Evolutionary conservation across 2,797 vertebrate genomes (phyloP).

Genomic region (Sebastes alutus): DNA sequence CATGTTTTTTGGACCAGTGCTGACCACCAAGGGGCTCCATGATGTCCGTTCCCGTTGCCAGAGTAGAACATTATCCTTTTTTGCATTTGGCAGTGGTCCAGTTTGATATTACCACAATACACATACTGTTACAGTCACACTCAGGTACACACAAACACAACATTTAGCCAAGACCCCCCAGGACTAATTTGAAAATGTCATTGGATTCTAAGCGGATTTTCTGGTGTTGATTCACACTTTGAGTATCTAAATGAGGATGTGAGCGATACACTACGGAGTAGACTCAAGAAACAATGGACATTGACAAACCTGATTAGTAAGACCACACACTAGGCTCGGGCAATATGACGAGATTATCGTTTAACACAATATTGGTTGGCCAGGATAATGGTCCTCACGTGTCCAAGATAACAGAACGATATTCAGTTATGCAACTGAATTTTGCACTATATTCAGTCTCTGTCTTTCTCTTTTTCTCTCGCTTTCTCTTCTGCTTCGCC

Average conservation of each 20-base stretch:
- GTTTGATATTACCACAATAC: slow-evolving; percentile 23
- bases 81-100: slow-evolving; percentile 29
- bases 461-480: too few relatives aligned
- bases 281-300: slow-evolving; percentile 19
- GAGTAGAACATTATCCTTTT: slow-evolving; percentile 43
- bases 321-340: slow-evolving; percentile 28
- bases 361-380: too few relatives aligned
- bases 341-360: too few relatives aligned
- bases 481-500: too few relatives aligned
- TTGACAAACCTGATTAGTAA: slow-evolving; percentile 9
- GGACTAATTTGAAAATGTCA: slow-evolving; percentile 8
- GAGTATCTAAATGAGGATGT: not conserved
- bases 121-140: slow-evolving; percentile 5
- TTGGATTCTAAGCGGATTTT: slow-evolving; percentile 15
- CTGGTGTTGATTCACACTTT: slow-evolving; percentile 15
- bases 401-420: too few relatives aligned
- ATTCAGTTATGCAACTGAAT: too few relatives aligned
- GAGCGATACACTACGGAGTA: not conserved
- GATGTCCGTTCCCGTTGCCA: slow-evolving; percentile 50
- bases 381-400: too few relatives aligned
- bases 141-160: slow-evolving; percentile 10
- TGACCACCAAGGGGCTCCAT: slow-evolving; percentile 56
- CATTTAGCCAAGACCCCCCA: slow-evolving; percentile 2
- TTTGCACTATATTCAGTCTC: too few relatives aligned
- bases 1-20: slow-evolving; percentile 51